A percentile compares a stretch with the other conserved stretches of the same genome.
Conservation (phyloP, 1,140 invertebrate species). For the Magallana angulata region DNA sequence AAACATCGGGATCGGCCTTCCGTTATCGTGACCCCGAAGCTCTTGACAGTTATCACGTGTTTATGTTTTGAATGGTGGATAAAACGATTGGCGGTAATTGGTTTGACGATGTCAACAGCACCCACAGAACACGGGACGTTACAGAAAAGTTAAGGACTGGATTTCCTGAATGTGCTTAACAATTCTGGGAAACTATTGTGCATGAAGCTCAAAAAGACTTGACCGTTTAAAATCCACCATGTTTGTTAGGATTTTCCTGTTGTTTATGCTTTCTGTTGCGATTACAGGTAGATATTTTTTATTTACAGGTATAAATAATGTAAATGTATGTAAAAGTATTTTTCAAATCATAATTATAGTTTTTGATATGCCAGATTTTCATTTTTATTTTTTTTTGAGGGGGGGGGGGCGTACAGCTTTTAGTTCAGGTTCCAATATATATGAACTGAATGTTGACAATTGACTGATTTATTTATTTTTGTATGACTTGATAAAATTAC, state of each 20-base stretch:
- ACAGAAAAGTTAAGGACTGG: not conserved
- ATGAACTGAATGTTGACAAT: too few species aligned
- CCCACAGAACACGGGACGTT: not conserved
- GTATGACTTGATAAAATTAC: too few species aligned
- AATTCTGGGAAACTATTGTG: not conserved
- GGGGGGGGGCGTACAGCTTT: too few species aligned
- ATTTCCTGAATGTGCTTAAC: not conserved
- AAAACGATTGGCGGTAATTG: not conserved
- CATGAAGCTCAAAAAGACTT: not conserved
- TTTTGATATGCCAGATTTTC: too few species aligned
- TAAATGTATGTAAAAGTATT: too few species aligned
- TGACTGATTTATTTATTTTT: too few species aligned
- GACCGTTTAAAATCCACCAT: not conserved
- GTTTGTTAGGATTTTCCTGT: not conserved
- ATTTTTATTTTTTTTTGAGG: too few species aligned
- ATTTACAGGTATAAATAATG: too few species aligned
- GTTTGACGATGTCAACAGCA: constrained; percentile 33
- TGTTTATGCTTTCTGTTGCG: not conserved
- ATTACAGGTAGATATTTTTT: not conserved
- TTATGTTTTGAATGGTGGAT: constrained; percentile 26
- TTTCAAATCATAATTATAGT: too few species aligned
- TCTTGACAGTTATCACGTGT: constrained; percentile 24
- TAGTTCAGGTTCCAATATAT: too few species aligned
- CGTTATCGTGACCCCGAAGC: constrained; percentile 11
- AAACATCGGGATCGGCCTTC: constrained; percentile 20